Percentiles rank a stretch among this genome's conserved stretches.
These are phyloP conservation scores for Myoxocephalus aenaeus DNA, from an alignment of 2,797 vertebrate genomes.

Conservation along the genomic window DNA sequence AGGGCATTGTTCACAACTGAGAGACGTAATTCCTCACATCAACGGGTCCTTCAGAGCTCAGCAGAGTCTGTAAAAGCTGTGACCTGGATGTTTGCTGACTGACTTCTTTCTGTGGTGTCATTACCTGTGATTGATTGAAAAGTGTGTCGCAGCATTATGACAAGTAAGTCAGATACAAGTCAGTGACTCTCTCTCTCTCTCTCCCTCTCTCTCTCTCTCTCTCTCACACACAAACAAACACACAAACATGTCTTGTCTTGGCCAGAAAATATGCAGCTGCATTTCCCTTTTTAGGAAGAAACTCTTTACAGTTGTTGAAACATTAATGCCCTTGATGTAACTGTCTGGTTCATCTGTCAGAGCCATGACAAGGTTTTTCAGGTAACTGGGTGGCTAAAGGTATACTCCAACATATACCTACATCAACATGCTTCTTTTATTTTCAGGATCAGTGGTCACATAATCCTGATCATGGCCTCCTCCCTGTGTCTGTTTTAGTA, in stretches of 20 bases:
- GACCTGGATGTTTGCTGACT: slow-evolving; percentile 37
- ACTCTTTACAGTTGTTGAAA: slow-evolving; percentile 18
- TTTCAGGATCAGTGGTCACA: neutral
- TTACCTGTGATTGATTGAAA: slow-evolving; percentile 52
- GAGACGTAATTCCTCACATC: slow-evolving; percentile 27
- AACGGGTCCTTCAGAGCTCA: slow-evolving; percentile 20
- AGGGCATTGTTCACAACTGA: slow-evolving; percentile 1
- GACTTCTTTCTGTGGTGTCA: slow-evolving; percentile 37
- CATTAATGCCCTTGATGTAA: neutral
- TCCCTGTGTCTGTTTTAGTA: neutral
- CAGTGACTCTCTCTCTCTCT: neutral
- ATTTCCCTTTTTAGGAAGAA: slow-evolving; percentile 26
- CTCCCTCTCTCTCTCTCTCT: neutral
- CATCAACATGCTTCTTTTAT: neutral
- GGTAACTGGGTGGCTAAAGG: neutral
- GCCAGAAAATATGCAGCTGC: neutral
- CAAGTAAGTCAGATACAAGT: slow-evolving; percentile 23
- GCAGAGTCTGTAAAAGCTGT: slow-evolving; percentile 17
- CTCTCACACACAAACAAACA: slow-evolving; percentile 15
- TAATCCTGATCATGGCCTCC: neutral
- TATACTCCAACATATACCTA: neutral
- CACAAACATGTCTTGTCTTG: neutral
- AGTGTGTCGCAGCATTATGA: slow-evolving; percentile 36
- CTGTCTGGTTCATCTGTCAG: slow-evolving; percentile 17
- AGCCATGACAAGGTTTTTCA: neutral